Base-by-base conservation (phyloP, 2,113 vertebrate species). In the Pseudorectes ferrugineus region DNA sequence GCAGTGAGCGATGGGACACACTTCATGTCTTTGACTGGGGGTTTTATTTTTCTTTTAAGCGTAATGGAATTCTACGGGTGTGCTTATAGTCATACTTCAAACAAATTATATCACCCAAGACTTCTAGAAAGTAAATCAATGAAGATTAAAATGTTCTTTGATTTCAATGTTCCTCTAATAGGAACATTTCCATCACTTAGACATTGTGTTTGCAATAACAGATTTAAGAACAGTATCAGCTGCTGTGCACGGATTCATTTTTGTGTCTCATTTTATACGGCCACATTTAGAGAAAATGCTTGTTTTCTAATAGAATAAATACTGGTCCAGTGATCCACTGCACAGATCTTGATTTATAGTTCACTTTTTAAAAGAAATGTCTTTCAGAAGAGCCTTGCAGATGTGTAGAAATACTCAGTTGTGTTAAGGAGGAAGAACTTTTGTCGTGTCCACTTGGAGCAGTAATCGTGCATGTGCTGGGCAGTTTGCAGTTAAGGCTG, bases 371-470 rank as follows among this genome's bases (percentile, higher is more conserved):
- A 83, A 88, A 76, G 6, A 40, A 62, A 43, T 16, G 9, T 11
- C 48, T 95, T 95, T 67, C 36, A 80, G 54, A 52, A 57, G 46
- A 80, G 45, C n/a, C 22, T 67, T 86, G 48, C 14, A n/a, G n/a
- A 28, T n/a, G 16, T 43, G 1, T 19, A 55, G 58, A 68, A 72
- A 59, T 54, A 73, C 1, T 72, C 0, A 0, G 31, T 48, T 54
- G 10, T 73, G 31, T 66, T 62, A 23, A 66, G 24, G 33, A 36
- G 43, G 59, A 76, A 49, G 68, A 14, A 52, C 33, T 73, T 73
- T 52, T 58, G 46, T n/a, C 0, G 0, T n/a, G 65, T 17, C 3
- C 5, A 1, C 26, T 48, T 45, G 40, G 40, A 80, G 58, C 22
- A 35, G 12, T 65, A 58, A 33, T 54, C 0, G 0, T 31, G 28